Base-by-base conservation (phyloP, 1,140 invertebrate species). In the Penaeus chinensis region DNA sequence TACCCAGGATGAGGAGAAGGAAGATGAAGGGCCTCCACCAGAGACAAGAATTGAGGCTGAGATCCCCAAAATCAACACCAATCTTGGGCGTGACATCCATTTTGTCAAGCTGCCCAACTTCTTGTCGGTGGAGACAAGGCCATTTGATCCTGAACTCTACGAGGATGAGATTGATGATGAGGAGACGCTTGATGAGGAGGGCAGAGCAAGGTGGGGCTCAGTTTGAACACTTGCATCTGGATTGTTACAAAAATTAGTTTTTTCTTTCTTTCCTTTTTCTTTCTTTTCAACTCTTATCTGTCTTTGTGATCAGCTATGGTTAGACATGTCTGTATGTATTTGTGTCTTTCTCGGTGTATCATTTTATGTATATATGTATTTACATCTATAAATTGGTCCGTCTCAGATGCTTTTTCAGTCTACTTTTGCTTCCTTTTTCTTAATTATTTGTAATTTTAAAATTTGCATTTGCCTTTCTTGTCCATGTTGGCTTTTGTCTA, bases 151-250 rank as follows among this genome's bases (percentile, higher is more conserved):
- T 1, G 95, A 96, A 87, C 97, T 96, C 0, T 99, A 99, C 92
- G 99, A 99, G 93, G 98, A 99, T 93, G 99, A 99, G 93, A 98
- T 99, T 90, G 98, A 99, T 91, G 99, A 99, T 91, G 98, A 99
- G 92, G 98, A 99, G 93, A 97, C 98, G 0, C 93, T 99, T 79
- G 98, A 99, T 92, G 99, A 99, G 92, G 99, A 99, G 94, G 99
- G 99, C 91, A 93, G 98, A 89, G 96, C 97, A n/a, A 95, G 96
- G 94, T 94, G 71, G 88, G 83, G 20, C 22, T 42, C 4, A 42
- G 37, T 42, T 42, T 42, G 37, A 42, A 4, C 1, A 42, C 37
- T 66, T 89, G 27, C 20, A 61, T 66, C 54, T 54, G 10, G 11
- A 13, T 11, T 54, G 54, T 54, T 54, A 16, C 11, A 13, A 11